Conservation (phyloP, 2,888 invertebrate genomes). For the Orthosia cruda region DNA sequence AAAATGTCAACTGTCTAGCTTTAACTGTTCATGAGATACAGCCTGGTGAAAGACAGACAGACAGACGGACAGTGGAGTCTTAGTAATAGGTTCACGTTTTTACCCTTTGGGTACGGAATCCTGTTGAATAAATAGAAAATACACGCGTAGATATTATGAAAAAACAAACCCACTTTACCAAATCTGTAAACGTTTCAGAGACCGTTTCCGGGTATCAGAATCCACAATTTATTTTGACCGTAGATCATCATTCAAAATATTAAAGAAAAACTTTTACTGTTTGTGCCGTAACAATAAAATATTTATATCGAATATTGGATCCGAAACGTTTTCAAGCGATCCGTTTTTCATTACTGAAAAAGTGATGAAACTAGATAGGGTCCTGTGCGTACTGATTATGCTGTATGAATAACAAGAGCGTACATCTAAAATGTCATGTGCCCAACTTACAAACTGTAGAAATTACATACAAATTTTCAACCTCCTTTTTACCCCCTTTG, state of each 20-base stretch:
- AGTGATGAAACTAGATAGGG: conserved; percentile 44
- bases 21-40: too few relatives aligned
- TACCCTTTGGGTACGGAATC: too few relatives aligned
- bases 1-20: too few relatives aligned
- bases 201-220: conserved; percentile 4
- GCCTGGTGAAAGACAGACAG: too few relatives aligned
- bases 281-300: conserved; percentile 21
- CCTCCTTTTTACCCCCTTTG: too few relatives aligned
- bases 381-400: conserved; percentile 24
- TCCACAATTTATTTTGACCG: conserved; percentile 22
- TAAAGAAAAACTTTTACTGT: conserved; percentile 10
- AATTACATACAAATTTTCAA: too few relatives aligned
- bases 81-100: too few relatives aligned
- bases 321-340: conserved; percentile 26
- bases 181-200: conserved; percentile 22
- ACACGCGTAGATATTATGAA: not conserved
- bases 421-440: too few relatives aligned
- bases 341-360: conserved; percentile 64
- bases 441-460: too few relatives aligned
- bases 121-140: not conserved
- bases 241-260: conserved; percentile 4
- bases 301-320: conserved; percentile 16
- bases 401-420: too few relatives aligned
- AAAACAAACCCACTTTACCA: not conserved
- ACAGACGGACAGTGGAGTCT: too few relatives aligned